Evolutionary conservation across 2,888 invertebrate species (phyloP), one percentile per base, ranked within the genome.

Genomic region (Eulithis testata): DNA sequence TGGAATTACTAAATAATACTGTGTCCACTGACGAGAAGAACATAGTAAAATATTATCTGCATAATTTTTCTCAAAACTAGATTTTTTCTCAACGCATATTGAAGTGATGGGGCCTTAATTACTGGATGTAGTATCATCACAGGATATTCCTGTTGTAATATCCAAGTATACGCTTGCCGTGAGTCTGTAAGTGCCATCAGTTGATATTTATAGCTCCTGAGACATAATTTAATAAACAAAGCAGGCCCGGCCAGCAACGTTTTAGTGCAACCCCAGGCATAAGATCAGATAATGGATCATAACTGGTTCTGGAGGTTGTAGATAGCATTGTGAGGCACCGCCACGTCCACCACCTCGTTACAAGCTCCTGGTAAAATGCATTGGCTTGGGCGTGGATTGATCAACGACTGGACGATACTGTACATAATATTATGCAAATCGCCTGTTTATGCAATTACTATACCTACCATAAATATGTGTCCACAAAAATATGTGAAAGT

Each of bases 191-290:
- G 21, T 43, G 36, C 53, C 59, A 55, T 31, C 79, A 79, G 78
- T 75, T 80, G 81, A 88, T 90, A 91, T 91, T 91, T 90, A 91
- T 91, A 88, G 90, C 82, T 77, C 76, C 83, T 84, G 86, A 89
- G 90, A 92, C 91, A 91, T 92, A 91, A 92, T 93, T 92, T 93
- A 93, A 93, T 93, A 93, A 93, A 93, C 93, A 92, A 93, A 92
- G 91, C 91, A 90, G 89, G 82, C 76, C 81, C 63, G 57, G 40
- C 56, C 68, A 62, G 70, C 69, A 69, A 72, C 72, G 80, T 87
- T 90, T 91, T 91, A 91, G 86, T 89, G 87, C 88, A 91, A 91
- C 91, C 91, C 89, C 86, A 77, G 87, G 88, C 89, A 85, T 85
- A 83, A 85, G 84, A 92, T 93, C 92, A 86, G 93, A 93, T 93